These are phyloP conservation scores for Falco berigora DNA, from an alignment of 2,797 vertebrate species.

Conservation along the genomic window DNA sequence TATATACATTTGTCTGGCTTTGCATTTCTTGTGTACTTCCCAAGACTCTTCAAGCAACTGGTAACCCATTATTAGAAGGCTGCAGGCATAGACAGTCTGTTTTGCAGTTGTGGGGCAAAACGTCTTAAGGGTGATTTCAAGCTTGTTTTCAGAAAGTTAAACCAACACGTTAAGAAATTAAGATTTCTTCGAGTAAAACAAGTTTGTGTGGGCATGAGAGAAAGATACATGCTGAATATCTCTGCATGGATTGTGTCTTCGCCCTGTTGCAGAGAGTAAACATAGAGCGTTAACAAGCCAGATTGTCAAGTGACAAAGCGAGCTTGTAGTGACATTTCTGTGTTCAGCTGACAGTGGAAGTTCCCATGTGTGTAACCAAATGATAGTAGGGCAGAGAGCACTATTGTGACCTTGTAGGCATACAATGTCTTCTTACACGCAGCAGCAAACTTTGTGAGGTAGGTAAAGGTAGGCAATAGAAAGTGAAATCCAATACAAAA, in stretches of 20 bases:
- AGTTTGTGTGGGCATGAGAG: background rate
- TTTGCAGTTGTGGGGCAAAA: background rate
- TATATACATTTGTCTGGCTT: background rate
- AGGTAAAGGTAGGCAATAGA: background rate
- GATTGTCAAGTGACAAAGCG: background rate
- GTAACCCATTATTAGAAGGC: background rate
- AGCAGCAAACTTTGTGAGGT: background rate
- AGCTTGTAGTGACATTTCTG: background rate
- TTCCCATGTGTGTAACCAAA: background rate
- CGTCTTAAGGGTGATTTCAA: background rate
- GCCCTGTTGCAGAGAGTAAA: constrained; percentile 4
- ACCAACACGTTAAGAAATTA: background rate
- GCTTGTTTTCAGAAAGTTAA: background rate
- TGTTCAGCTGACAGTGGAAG: background rate
- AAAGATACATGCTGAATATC: background rate
- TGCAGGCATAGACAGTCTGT: background rate
- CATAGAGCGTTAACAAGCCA: background rate
- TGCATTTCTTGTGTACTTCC: background rate
- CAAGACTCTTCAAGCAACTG: background rate
- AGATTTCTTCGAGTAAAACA: background rate
- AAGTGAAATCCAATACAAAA: background rate
- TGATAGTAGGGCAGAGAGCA: background rate
- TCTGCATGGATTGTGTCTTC: background rate
- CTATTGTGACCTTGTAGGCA: background rate
- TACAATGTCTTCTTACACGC: background rate